These are phyloP conservation scores for Dasyprocta punctata DNA, from an alignment of 2,113 vertebrate species.

Conservation along the genomic window DNA sequence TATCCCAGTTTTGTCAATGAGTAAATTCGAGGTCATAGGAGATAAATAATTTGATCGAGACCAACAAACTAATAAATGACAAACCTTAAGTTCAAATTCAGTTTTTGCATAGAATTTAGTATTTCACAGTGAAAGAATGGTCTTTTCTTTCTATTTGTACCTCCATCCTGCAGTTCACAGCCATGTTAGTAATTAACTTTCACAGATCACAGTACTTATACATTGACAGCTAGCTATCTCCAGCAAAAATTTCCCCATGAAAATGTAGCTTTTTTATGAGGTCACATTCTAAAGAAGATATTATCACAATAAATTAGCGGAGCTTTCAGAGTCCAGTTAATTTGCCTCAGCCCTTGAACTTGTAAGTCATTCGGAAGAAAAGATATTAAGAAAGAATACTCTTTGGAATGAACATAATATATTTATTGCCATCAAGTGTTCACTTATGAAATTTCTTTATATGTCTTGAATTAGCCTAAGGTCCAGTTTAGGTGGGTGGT, in stretches of 20 bases:
- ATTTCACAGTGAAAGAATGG: not conserved
- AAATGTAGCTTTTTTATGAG: not conserved
- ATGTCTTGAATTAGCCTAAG: not conserved
- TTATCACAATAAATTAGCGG: not conserved
- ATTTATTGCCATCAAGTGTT: not conserved
- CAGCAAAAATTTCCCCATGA: not conserved
- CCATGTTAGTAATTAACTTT: not conserved
- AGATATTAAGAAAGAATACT: not conserved
- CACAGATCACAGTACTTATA: not conserved
- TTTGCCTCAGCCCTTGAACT: not conserved
- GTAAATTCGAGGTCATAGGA: not conserved
- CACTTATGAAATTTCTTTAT: not conserved
- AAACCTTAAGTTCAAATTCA: constrained; percentile 1
- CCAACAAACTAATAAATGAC: not conserved
- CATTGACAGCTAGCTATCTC: not conserved
- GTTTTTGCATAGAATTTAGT: not conserved
- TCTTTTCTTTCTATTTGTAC: not conserved
- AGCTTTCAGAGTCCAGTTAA: not conserved
- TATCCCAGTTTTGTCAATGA: constrained; percentile 11
- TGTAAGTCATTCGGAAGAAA: not conserved
- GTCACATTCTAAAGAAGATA: not conserved
- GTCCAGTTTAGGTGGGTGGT: not conserved
- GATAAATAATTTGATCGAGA: constrained; percentile 40
- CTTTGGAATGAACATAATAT: not conserved
- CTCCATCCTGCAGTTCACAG: not conserved